Evolutionary conservation across 2,113 vertebrate species (phyloP), one percentile per base, ranked within the genome.

Genomic region (Chascanopsetta lugubris): DNA sequence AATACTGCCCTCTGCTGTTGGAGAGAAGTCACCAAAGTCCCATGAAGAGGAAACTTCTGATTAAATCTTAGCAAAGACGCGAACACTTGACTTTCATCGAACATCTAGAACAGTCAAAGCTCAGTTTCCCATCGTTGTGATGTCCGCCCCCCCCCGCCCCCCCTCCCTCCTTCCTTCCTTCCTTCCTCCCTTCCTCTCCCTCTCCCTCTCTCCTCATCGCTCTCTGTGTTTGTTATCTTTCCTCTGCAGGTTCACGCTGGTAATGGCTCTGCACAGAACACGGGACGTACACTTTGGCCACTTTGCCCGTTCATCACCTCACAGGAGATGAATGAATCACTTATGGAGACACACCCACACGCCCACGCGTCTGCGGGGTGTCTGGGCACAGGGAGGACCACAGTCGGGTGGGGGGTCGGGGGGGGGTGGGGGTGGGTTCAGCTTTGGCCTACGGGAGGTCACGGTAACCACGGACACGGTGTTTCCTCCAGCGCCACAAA

Each of bases 221-320:
- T 80, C 34, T 15, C 26, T 24, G 25, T 47, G 22, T 54, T 72
- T 67, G 20, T 75, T 75, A 51, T 71, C 40, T 65, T 54, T 77
- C 12, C 47, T 69, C 58, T 42, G 5, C 25, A 38, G 27, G 57
- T 46, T 69, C 45, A 65, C 40, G 42, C 27, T 24, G 7, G 1
- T 1, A 22, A 18, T 27, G 43, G 25, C 64, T 56, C 27, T 70
- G 10, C 68, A 48, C 15, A 68, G 43, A 12, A 38, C 24, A 29
- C 40, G 12, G 24, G 40, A 5, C 45, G 67, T 65, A 65, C 45
- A 64, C 63, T 73, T 51, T 74, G 53, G 56, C 61, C 50, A 57
- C 60, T 73, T 51, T 74, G 53, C 61, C 61, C 36, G 47, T 77
- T 42, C 66, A 75, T 75, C 62, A 73, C 32, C 49, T 48, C 32